phyloP scores from a whole-genome alignment of 2,888 invertebrate genomes.

The Cremastinae sp. region DNA sequence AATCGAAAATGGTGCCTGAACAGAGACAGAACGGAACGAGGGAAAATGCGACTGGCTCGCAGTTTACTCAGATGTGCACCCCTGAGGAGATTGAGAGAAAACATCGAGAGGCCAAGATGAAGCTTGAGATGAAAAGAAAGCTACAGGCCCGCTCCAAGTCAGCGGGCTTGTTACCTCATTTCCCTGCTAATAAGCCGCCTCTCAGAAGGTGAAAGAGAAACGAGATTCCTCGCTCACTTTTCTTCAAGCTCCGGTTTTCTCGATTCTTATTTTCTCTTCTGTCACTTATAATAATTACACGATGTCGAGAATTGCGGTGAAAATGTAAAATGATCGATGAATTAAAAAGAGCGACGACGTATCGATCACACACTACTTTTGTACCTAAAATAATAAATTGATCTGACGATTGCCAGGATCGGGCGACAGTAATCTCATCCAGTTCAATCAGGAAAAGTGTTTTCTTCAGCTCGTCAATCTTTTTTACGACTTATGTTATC shows the following conservation, averaged over 20 bases:
- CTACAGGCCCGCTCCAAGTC: conserved; percentile 51
- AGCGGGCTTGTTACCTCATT: conserved; percentile 18
- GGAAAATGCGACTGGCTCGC: conserved; percentile 56
- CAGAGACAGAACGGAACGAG: conserved; percentile 45
- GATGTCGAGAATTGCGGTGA: no score
- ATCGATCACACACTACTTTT: no score
- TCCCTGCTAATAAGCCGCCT: conserved; percentile 37
- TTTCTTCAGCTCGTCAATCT: conserved; percentile 7
- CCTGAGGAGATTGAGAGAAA: conserved; percentile 85
- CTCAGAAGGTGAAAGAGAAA: conserved; percentile 66
- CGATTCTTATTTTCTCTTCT: not conserved
- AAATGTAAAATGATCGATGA: no score
- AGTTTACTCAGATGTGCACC: conserved; percentile 77
- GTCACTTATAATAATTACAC: no score
- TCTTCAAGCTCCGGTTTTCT: conserved; percentile 5
- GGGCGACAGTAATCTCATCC: not conserved
- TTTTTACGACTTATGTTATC: conserved; percentile 44
- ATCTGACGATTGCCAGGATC: not conserved
- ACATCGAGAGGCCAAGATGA: conserved; percentile 83
- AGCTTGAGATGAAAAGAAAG: conserved; percentile 82
- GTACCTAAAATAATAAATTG: not conserved
- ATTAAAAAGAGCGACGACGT: no score
- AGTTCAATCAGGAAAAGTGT: not conserved
- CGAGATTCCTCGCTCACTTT: not conserved
- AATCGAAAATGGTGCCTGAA: conserved; percentile 36